Base-by-base conservation (phyloP, 1,140 invertebrate species). In the Lordiphosa stackelbergi region DNA sequence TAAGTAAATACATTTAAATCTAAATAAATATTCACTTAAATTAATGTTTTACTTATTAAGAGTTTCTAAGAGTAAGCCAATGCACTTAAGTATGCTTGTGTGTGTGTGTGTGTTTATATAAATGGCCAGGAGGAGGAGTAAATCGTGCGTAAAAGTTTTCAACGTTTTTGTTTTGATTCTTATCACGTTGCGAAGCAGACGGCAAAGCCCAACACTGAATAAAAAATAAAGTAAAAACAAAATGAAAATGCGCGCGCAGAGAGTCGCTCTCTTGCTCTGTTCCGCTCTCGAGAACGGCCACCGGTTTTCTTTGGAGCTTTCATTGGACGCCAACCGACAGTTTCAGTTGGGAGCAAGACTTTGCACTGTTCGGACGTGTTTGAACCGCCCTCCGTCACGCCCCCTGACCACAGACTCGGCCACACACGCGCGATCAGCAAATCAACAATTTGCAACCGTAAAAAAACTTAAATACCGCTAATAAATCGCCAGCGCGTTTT, bases 161-260 rank as follows among this genome's bases (percentile, higher is more conserved):
- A 69, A 60, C 54, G 54, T 57, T 84, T 81, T 81, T 81, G 77
- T 81, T 81, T 81, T 81, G 77, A 81, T 81, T 81, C 77, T 83
- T 81, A 81, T 81, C 77, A 69, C 38, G 34, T 62, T 12, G 43
- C 53, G 64, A 62, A 69, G 53, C 75, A 79, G 74, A 70, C 61
- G 11, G 24, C 48, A 57, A 83, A 75, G 64, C 66, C 46, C 22
- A 45, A 42, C 47, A 4, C 56, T 56, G 56, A 61, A 83, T 69
- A 57, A 84, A 81, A 62, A 66, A 53, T 53, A 59, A 55, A 69
- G 68, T 77, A 66, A 81, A 83, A 81, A 81, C 77, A 83, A 81
- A 81, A 59, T 83, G 64, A 42, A 83, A 83, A 83, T 55, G 49
- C 41, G 53, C 59, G 66, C 11, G 37, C 31, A 12, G 55, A 40